These are phyloP conservation scores for Nemopilema nomurai DNA, from an alignment of 30 jellyfish, hydroid and myxozoan genomes.

Conservation along the genomic window DNA sequence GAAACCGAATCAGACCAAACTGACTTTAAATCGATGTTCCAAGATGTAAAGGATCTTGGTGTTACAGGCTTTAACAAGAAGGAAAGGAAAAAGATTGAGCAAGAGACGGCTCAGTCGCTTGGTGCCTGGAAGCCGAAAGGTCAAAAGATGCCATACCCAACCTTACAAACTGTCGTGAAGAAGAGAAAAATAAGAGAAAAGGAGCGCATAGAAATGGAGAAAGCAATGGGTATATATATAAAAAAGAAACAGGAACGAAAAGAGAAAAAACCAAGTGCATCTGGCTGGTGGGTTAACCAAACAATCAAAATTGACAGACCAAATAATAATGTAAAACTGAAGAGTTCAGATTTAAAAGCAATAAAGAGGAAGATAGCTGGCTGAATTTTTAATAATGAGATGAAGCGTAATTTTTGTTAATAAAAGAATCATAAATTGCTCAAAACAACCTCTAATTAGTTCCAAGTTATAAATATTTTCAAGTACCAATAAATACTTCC, in stretches of 20 bases:
- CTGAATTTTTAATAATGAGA: neutral
- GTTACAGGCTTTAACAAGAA: constrained; percentile 73
- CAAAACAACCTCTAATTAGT: too few species aligned
- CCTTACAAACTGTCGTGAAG: constrained; percentile 44
- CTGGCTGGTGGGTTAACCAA: constrained; percentile 78
- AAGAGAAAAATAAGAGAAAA: constrained; percentile 46
- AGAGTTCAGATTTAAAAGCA: constrained; percentile 30
- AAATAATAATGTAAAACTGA: constrained; percentile 34
- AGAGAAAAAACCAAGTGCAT: constrained; percentile 10
- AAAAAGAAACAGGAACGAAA: constrained; percentile 66
- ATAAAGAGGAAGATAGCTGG: neutral
- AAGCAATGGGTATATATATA: constrained; percentile 72
- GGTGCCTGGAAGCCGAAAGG: constrained; percentile 81
- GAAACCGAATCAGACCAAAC: constrained; percentile 22
- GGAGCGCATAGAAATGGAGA: constrained; percentile 54
- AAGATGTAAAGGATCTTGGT: constrained; percentile 76
- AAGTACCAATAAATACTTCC: too few species aligned
- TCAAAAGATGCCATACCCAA: constrained; percentile 76
- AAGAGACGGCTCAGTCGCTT: constrained; percentile 49
- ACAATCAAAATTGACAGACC: constrained; percentile 42
- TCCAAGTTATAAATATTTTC: too few species aligned
- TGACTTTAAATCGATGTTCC: constrained; percentile 57
- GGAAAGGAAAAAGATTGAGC: constrained; percentile 60
- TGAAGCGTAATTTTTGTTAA: neutral
- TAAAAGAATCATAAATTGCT: too few species aligned